phyloP scores from a whole-genome alignment of 2,797 vertebrate species.

The Dromococcyx pavoninus region DNA sequence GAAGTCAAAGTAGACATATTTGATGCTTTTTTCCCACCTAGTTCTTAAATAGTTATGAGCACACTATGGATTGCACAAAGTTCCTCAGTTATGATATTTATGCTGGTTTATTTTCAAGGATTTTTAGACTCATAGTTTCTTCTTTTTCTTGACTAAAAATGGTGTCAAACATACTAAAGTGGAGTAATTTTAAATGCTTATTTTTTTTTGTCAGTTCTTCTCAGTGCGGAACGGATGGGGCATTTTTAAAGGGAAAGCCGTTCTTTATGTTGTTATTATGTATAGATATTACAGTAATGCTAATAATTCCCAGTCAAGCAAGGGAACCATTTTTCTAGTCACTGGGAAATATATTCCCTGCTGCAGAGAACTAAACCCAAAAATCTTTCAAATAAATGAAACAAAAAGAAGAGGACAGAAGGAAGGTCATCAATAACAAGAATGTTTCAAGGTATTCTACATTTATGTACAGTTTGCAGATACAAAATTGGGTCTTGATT shows the following conservation, averaged over 20 bases:
- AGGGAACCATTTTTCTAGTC: not conserved
- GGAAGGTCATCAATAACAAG: not conserved
- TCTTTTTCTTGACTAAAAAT: not conserved
- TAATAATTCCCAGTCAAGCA: not conserved
- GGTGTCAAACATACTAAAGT: not conserved
- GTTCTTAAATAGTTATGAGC: not conserved
- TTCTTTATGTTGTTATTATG: not conserved
- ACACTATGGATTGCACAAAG: not conserved
- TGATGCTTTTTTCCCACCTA: not conserved
- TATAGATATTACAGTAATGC: not conserved
- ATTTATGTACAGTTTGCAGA: not conserved
- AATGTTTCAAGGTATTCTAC: not conserved
- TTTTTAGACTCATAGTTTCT: not conserved
- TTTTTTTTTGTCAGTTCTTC: not conserved
- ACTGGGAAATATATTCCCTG: not conserved
- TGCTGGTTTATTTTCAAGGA: not conserved
- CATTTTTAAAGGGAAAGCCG: not conserved
- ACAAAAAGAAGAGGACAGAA: not conserved
- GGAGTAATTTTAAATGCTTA: not conserved
- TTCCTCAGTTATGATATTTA: not conserved
- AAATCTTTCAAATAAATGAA: not conserved
- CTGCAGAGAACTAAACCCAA: not conserved
- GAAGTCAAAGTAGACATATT: not conserved
- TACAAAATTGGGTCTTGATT: not conserved
- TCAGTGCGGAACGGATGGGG: not conserved